phyloP scores from a whole-genome alignment of 2,113 vertebrate species.

The Nannospalax galili region DNA sequence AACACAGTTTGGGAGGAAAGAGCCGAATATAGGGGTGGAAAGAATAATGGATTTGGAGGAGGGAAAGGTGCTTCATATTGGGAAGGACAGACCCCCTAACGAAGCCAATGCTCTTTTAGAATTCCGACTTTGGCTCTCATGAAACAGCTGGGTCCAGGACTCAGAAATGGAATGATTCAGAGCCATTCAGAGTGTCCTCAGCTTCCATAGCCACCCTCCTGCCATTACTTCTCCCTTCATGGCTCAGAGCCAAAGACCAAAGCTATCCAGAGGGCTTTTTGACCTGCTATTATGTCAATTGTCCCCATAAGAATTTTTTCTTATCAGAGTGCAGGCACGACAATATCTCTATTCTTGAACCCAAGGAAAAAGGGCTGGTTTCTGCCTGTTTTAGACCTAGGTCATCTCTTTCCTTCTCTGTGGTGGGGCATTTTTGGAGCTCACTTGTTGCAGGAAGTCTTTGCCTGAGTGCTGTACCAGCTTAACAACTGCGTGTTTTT shows the following conservation, averaged over 20 bases:
- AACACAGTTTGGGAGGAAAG: not conserved
- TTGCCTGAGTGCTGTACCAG: not conserved
- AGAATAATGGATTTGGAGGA: not conserved
- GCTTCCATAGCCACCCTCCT: not conserved
- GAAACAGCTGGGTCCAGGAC: constrained; percentile 27
- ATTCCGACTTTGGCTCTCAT: constrained; percentile 62
- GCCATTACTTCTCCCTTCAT: constrained; percentile 66
- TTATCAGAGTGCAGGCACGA: not conserved
- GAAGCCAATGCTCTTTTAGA: constrained; percentile 80
- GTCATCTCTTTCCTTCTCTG: not conserved
- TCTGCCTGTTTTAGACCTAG: not conserved
- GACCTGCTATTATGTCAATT: not conserved
- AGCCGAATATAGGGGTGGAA: not conserved
- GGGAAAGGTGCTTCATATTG: constrained; percentile 18
- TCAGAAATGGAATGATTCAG: constrained; percentile 74
- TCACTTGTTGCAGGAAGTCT: not conserved
- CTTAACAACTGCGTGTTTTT: not conserved
- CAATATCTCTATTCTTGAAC: not conserved
- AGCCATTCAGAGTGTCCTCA: constrained; percentile 67
- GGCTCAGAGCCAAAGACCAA: constrained; percentile 47
- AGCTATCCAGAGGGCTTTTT: not conserved
- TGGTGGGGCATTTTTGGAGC: not conserved
- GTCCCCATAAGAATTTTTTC: constrained; percentile 51
- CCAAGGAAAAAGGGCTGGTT: not conserved
- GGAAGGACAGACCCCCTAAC: constrained; percentile 60